Conservation (phyloP, 2,888 invertebrate species). For the Hirtodrosophila histrioides region DNA sequence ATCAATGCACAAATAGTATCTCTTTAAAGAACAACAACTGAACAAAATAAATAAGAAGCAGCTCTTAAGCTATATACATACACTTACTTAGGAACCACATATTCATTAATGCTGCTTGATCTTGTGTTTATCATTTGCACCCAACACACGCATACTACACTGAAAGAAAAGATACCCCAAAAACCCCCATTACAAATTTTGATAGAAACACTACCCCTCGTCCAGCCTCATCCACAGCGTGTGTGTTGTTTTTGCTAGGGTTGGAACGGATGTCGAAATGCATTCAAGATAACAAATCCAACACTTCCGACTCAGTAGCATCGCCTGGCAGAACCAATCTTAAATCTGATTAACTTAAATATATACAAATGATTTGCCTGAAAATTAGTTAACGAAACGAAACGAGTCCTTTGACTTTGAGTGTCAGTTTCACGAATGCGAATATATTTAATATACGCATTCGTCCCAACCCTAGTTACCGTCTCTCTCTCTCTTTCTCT, state of each 20-base stretch:
- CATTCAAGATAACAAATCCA: slow-evolving; percentile 27
- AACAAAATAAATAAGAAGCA: slow-evolving; percentile 11
- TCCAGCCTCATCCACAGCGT: slow-evolving; percentile 16
- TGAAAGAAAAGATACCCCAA: slow-evolving; percentile 11
- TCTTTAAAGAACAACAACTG: not conserved
- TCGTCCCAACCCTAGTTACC: slow-evolving; percentile 55
- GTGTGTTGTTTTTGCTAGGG: slow-evolving; percentile 37
- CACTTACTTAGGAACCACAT: slow-evolving; percentile 8
- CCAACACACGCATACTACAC: slow-evolving; percentile 24
- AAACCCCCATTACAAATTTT: slow-evolving; percentile 5
- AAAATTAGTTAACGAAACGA: not conserved
- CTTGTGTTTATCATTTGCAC: slow-evolving; percentile 60
- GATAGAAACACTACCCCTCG: slow-evolving; percentile 16
- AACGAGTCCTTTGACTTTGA: slow-evolving; percentile 8
- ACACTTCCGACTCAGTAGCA: slow-evolving; percentile 6
- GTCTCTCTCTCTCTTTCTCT: slow-evolving; percentile 10
- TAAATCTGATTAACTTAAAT: not conserved
- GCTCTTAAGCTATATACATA: not conserved
- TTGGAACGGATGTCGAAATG: slow-evolving; percentile 47
- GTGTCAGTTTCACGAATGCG: slow-evolving; percentile 34
- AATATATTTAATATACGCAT: slow-evolving; percentile 26
- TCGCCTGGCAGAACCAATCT: slow-evolving; percentile 1
- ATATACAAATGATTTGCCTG: not conserved
- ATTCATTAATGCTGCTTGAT: slow-evolving; percentile 52
- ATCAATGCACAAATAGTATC: slow-evolving; percentile 62